Evolutionary conservation across 2,797 vertebrate genomes (phyloP).

Genomic region (Percopsis omiscomaycus): DNA sequence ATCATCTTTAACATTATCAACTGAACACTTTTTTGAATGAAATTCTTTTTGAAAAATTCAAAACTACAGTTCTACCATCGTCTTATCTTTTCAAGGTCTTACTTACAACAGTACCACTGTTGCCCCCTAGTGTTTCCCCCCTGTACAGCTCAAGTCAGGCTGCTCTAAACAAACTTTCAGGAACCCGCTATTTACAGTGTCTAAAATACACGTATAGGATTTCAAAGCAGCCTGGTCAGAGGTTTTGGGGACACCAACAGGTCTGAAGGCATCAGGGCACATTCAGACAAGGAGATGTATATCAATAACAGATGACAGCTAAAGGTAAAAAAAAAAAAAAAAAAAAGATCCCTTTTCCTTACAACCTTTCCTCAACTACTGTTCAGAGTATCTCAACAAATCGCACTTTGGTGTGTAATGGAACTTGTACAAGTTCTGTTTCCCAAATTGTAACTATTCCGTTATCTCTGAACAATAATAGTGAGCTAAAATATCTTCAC

Average conservation of each 20-base stretch:
- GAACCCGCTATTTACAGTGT: slow-evolving; percentile 70
- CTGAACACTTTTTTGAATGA: slow-evolving; percentile 28
- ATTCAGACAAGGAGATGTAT: slow-evolving; percentile 73
- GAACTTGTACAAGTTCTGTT: slow-evolving; percentile 65
- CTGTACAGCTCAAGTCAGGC: slow-evolving; percentile 46
- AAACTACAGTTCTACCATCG: slow-evolving; percentile 36
- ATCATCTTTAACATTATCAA: slow-evolving; percentile 43
- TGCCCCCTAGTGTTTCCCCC: slow-evolving; percentile 68
- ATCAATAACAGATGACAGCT: slow-evolving; percentile 52
- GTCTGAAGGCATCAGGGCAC: slow-evolving; percentile 76
- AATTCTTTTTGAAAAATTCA: slow-evolving; percentile 21
- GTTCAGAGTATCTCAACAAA: slow-evolving; percentile 75
- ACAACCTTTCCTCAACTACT: slow-evolving; percentile 50
- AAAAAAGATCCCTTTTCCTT: slow-evolving; percentile 38
- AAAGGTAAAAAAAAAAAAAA: slow-evolving; percentile 30
- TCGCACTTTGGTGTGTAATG: slow-evolving; percentile 87
- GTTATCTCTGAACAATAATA: slow-evolving; percentile 48
- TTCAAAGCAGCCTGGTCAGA: slow-evolving; percentile 46
- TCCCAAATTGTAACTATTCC: slow-evolving; percentile 13
- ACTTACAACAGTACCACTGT: slow-evolving; percentile 34
- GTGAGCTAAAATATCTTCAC: slow-evolving; percentile 40
- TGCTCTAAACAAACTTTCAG: slow-evolving; percentile 27
- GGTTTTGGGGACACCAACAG: slow-evolving; percentile 49
- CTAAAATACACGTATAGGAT: slow-evolving; percentile 47
- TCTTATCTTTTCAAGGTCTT: slow-evolving; percentile 4